These are phyloP conservation scores for Calephelis nemesis DNA, from an alignment of 1,140 invertebrate genomes.

Conservation along the genomic window DNA sequence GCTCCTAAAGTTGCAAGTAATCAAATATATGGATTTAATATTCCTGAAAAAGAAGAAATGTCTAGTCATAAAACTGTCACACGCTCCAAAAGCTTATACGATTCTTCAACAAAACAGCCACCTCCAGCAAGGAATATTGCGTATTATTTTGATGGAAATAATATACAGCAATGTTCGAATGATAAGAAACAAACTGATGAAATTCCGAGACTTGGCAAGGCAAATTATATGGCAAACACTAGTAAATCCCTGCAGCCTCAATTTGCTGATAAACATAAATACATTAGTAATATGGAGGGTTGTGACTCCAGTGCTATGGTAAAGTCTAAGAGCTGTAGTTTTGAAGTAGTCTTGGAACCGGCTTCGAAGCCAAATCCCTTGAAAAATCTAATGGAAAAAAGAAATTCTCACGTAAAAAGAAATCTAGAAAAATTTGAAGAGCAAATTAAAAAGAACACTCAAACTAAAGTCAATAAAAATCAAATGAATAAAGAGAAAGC, in stretches of 20 bases:
- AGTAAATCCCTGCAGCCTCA: constrained; percentile 71
- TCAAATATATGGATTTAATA: constrained; percentile 65
- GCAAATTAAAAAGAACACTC: constrained; percentile 73
- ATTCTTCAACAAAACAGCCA: constrained; percentile 60
- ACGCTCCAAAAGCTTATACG: constrained; percentile 73
- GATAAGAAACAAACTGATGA: constrained; percentile 69
- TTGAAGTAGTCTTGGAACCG: constrained; percentile 76
- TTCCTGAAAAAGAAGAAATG: constrained; percentile 46
- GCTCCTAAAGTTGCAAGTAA: constrained; percentile 45
- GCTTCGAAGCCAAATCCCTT: constrained; percentile 68
- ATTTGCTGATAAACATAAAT: constrained; percentile 70
- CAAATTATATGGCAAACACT: constrained; percentile 78
- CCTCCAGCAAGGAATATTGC: constrained; percentile 75
- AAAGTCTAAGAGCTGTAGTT: constrained; percentile 77
- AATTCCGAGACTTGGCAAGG: constrained; percentile 79
- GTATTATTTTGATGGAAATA: constrained; percentile 80
- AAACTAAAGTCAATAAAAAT: constrained; percentile 76
- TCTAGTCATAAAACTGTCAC: constrained; percentile 71
- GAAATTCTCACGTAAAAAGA: constrained; percentile 75
- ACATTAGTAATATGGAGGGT: constrained; percentile 64
- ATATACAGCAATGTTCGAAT: constrained; percentile 58
- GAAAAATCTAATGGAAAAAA: constrained; percentile 73
- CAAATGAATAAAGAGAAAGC: constrained; percentile 75
- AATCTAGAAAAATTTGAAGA: constrained; percentile 78
- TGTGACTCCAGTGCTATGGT: constrained; percentile 68